phyloP scores from a whole-genome alignment of 2,797 vertebrate species.

The Alauda arvensis region DNA sequence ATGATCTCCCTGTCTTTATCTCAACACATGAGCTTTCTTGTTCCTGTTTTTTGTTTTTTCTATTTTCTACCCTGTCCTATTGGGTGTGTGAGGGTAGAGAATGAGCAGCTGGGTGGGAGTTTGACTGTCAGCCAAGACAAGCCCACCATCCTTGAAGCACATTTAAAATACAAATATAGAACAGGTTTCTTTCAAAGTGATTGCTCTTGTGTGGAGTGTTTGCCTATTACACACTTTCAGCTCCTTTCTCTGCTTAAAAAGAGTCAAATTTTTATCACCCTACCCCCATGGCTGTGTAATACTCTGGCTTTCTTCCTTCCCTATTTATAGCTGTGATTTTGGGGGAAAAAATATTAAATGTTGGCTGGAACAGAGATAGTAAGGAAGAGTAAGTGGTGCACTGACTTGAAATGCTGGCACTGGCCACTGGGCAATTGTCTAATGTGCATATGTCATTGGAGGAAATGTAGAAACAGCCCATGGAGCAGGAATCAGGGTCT shows the following conservation, averaged over 20 bases:
- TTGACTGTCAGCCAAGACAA: background rate
- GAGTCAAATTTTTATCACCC: background rate
- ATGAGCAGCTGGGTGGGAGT: background rate
- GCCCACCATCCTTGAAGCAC: background rate
- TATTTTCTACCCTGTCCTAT: background rate
- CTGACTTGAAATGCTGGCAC: background rate
- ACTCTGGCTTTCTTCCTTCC: background rate
- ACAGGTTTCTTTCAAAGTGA: background rate
- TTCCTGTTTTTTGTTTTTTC: fast-evolving
- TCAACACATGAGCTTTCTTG: background rate
- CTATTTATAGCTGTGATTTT: background rate
- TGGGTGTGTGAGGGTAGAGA: background rate
- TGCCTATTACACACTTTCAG: background rate
- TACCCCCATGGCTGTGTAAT: background rate
- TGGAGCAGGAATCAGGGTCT: background rate
- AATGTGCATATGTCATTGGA: background rate
- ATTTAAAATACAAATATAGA: background rate
- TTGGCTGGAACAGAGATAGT: background rate
- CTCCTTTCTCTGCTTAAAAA: background rate
- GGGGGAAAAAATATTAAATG: background rate
- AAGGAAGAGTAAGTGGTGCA: background rate
- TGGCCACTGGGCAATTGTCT: background rate
- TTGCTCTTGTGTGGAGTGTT: background rate
- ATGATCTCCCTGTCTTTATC: background rate
- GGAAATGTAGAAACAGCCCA: background rate